Evolutionary conservation across 2,113 vertebrate species (phyloP).

Genomic region (Colossoma macropomum): DNA sequence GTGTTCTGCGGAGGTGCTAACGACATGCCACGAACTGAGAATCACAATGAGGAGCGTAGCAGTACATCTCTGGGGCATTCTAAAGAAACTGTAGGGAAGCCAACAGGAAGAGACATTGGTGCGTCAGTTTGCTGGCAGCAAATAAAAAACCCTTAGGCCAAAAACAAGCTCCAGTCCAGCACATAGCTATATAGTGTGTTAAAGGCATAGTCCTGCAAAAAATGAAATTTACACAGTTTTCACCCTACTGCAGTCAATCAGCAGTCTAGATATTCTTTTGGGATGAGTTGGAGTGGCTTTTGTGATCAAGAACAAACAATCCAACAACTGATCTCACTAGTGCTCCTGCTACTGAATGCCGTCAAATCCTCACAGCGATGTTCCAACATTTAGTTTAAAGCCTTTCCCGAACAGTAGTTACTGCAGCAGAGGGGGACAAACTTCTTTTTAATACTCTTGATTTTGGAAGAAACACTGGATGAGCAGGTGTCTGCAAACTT

Average conservation of each 20-base stretch:
- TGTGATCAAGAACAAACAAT: too few species aligned
- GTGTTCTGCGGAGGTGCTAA: conserved; percentile 24
- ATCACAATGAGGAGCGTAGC: conserved; percentile 45
- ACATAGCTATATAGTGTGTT: not conserved
- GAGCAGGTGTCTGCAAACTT: too few species aligned
- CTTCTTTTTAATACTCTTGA: too few species aligned
- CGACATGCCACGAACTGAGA: conserved; percentile 39
- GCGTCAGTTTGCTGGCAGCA: conserved; percentile 31
- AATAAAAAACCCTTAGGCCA: conserved; percentile 47
- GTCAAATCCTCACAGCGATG: too few species aligned
- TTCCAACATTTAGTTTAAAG: too few species aligned
- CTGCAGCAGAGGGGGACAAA: too few species aligned
- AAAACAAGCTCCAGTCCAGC: conserved; percentile 27
- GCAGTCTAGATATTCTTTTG: not conserved
- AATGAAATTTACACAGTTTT: too few species aligned
- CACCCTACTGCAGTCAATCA: not conserved
- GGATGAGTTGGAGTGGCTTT: too few species aligned
- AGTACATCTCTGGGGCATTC: conserved; percentile 50
- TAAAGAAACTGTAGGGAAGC: conserved; percentile 28
- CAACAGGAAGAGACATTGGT: conserved; percentile 33
- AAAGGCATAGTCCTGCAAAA: not conserved
- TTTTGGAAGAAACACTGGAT: too few species aligned
- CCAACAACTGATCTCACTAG: too few species aligned
- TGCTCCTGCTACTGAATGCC: too few species aligned
- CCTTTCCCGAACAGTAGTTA: too few species aligned